Conservation (phyloP, 2,797 vertebrate species). For the Tragopan temminckii region DNA sequence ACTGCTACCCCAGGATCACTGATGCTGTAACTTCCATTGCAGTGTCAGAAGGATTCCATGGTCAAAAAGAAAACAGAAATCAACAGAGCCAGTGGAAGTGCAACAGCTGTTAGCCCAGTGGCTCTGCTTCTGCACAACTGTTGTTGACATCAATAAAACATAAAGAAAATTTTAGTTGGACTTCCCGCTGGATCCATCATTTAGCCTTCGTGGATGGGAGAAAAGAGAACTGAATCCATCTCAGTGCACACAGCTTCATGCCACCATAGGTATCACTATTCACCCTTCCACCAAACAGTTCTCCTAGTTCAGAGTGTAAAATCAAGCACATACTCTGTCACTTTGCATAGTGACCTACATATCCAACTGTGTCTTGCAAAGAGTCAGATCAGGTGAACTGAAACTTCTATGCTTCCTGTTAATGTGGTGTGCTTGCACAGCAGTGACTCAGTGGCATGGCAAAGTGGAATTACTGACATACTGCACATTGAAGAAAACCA, state of each 20-base stretch:
- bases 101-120: accelerated
- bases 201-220: accelerated
- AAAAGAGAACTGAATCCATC: not conserved
- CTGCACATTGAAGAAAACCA: not conserved
- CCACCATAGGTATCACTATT: not conserved
- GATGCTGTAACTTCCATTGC: not conserved
- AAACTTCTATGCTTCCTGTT: slow-evolving; percentile 77
- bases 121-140: not conserved
- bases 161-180: not conserved
- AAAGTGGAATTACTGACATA: slow-evolving; percentile 73
- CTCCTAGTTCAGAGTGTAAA: not conserved
- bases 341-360: slow-evolving; percentile 80
- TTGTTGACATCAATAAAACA: not conserved
- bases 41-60: not conserved
- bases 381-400: slow-evolving; percentile 50
- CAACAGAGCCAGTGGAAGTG: not conserved
- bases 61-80: not conserved
- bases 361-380: not conserved
- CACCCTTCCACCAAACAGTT: not conserved
- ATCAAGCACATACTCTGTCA: not conserved
- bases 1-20: not conserved
- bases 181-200: not conserved
- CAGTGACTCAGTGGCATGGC: slow-evolving; percentile 74
- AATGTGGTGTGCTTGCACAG: slow-evolving; percentile 56
- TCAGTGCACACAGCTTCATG: not conserved